Base-by-base conservation (phyloP, 1,140 invertebrate species). In the Prorops nasuta region DNA sequence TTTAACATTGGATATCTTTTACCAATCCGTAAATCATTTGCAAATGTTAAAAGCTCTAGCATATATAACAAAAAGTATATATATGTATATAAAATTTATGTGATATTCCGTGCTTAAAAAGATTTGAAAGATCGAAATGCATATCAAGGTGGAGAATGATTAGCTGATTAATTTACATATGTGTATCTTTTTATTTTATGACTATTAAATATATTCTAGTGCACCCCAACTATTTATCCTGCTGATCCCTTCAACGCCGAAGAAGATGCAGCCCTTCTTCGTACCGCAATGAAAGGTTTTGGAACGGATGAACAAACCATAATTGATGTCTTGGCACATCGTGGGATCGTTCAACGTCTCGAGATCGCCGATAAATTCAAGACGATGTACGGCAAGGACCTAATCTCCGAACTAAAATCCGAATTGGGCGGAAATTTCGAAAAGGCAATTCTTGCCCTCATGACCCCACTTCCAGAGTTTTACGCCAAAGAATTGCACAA, bases 321-420 rank as follows among this genome's bases (percentile, higher is more conserved):
- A 63, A 95, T 96, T 60, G 89, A 94, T 61, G 84, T 97, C 1
- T 77, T 97, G 3, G 89, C 88, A 28, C 86, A 88, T 66, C 83
- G 94, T 52, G 90, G 90, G 22, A 92, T 91, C 63, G 86, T 89
- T 2, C 94, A 97, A 74, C 84, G 96, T 49, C 80, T 92, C 49
- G 88, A 96, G 73, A 95, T 98, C 61, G 86, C 89, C 3, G 85
- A 89, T 57, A 87, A 88, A 15, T 99, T 94, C 76, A 98, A 98
- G 79, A 92, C 90, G 15, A 87, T 92, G 76, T 98, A 91, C 72
- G 96, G 96, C 72, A 96, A 96, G 84, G 92, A 96, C 66, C 76
- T 97, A 41, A 83, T 91, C 34, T 88, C 89, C 37, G 91, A 96
- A 54, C 72, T 97, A 46, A 94, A 94, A 71, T 88, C 86, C 36